Conservation (phyloP, 2,797 vertebrate genomes). For the Apogon talboti region DNA sequence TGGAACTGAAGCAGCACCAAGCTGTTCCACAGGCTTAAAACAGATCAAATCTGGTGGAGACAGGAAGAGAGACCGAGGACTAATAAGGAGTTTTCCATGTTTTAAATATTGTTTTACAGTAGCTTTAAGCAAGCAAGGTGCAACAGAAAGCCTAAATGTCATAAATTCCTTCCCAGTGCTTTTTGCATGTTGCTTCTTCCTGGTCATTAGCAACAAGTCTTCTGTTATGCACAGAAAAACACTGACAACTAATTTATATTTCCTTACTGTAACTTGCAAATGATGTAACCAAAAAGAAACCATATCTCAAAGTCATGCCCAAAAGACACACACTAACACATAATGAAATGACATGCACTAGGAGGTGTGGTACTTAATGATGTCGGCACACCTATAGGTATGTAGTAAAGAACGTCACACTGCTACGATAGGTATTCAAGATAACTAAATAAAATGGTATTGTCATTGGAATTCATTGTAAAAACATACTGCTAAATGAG, state of each 20-base stretch:
- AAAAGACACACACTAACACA: background rate
- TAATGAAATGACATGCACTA: background rate
- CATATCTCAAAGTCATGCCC: slow-evolving; percentile 16
- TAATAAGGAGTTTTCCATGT: background rate
- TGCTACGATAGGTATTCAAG: slow-evolving; percentile 23
- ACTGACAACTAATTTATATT: background rate
- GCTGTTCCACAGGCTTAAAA: slow-evolving; percentile 68
- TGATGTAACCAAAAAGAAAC: slow-evolving; percentile 13
- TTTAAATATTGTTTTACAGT: too few relatives aligned
- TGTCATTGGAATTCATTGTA: background rate
- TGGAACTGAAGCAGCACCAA: slow-evolving; percentile 52
- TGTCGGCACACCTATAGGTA: background rate
- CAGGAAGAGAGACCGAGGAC: slow-evolving; percentile 4
- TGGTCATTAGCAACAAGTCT: background rate
- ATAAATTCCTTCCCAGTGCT: background rate
- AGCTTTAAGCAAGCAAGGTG: too few relatives aligned
- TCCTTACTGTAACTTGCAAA: slow-evolving; percentile 6
- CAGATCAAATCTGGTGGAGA: slow-evolving; percentile 62
- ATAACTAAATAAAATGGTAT: background rate
- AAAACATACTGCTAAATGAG: background rate
- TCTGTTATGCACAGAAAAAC: slow-evolving; percentile 1
- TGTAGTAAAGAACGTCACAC: slow-evolving; percentile 1
- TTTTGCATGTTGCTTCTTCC: background rate
- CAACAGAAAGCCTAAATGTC: background rate
- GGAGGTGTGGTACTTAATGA: slow-evolving; percentile 30